Conservation (phyloP, 2,113 vertebrate genomes). For the Stigmatopora argus region DNA sequence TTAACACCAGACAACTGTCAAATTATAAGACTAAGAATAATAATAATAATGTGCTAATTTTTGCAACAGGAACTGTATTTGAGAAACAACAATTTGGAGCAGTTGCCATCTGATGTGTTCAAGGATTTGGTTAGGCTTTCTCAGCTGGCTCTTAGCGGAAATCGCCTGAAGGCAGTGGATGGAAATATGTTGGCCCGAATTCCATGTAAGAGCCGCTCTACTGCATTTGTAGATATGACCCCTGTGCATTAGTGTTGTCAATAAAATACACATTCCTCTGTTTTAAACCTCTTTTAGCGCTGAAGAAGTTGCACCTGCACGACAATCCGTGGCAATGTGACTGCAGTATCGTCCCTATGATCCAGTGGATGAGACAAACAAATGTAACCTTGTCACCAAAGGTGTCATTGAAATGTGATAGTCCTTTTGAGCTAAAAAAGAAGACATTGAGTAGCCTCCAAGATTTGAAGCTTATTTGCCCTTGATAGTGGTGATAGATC, state of each 20-base stretch:
- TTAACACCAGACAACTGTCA: neutral
- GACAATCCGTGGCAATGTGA: conserved; percentile 72
- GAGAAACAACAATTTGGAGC: conserved; percentile 68
- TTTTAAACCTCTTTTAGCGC: conserved; percentile 36
- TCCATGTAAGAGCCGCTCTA: conserved; percentile 52
- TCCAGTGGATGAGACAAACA: conserved; percentile 59
- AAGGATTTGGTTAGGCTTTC: conserved; percentile 61
- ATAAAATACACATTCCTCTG: neutral
- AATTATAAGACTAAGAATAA: neutral
- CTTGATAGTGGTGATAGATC: neutral
- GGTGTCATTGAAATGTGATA: conserved; percentile 44
- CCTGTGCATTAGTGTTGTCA: neutral
- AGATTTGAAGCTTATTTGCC: conserved; percentile 44
- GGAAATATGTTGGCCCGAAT: conserved; percentile 59
- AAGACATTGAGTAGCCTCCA: conserved; percentile 56
- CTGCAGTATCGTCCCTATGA: conserved; percentile 63
- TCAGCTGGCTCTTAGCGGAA: conserved; percentile 70
- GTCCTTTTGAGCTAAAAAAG: conserved; percentile 53
- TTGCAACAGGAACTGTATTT: conserved; percentile 64
- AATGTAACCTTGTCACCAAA: conserved; percentile 45
- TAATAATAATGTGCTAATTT: conserved; percentile 8
- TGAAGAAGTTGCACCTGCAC: conserved; percentile 67
- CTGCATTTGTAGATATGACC: neutral
- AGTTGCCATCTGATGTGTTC: conserved; percentile 61
- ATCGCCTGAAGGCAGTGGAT: conserved; percentile 67